phyloP scores from a whole-genome alignment of 2,113 vertebrate genomes.

The Odontesthes bonariensis region DNA sequence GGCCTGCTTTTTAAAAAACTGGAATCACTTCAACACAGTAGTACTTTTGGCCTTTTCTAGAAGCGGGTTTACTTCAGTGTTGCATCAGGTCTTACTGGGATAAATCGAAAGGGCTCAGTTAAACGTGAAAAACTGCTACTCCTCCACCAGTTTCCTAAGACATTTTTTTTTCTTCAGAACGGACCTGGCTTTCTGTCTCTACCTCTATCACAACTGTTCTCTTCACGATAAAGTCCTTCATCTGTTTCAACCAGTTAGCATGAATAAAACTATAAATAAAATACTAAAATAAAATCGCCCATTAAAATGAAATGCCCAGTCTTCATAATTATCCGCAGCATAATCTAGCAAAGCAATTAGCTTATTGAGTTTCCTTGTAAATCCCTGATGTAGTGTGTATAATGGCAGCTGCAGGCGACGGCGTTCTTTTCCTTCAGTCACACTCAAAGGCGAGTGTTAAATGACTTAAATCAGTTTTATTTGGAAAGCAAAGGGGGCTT shows the following conservation, averaged over 20 bases:
- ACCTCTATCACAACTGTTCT: not conserved
- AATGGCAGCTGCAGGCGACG: not conserved
- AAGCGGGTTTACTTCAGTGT: not conserved
- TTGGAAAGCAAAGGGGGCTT: not conserved
- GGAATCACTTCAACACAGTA: not conserved
- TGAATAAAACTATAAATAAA: no score
- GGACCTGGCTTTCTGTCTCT: not conserved
- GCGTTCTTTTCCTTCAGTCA: not conserved
- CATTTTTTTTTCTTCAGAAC: not conserved
- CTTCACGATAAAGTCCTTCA: not conserved
- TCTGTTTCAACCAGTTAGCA: not conserved
- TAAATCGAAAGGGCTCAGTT: no score
- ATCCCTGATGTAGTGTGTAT: not conserved
- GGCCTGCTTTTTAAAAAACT: not conserved
- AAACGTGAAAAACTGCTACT: no score
- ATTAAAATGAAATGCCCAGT: constrained; percentile 1
- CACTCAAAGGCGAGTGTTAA: not conserved
- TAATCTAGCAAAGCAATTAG: not conserved
- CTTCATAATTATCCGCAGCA: not conserved
- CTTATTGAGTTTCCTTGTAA: constrained; percentile 4
- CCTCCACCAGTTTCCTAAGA: not conserved
- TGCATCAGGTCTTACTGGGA: not conserved
- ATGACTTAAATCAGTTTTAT: not conserved
- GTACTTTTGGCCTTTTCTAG: not conserved
- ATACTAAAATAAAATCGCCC: not conserved